phyloP scores from a whole-genome alignment of 2,113 vertebrate species.

The Heteronetta atricapilla region DNA sequence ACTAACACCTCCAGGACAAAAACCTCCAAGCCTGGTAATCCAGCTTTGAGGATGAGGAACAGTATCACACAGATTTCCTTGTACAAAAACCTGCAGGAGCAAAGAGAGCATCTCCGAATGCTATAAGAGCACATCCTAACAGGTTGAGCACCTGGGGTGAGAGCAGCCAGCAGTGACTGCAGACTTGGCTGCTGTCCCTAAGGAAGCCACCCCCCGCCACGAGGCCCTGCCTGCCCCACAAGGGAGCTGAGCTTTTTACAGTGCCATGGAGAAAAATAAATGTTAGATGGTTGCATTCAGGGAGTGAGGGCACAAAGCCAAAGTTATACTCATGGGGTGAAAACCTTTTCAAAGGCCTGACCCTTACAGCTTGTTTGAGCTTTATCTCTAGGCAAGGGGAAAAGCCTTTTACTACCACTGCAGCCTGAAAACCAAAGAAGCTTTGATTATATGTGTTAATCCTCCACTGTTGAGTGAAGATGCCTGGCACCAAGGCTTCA shows the following conservation, averaged over 20 bases:
- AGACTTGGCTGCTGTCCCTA: rapidly evolving
- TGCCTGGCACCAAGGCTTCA: neutral
- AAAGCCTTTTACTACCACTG: neutral
- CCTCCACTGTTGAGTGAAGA: neutral
- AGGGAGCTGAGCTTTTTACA: neutral
- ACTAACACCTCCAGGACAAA: neutral
- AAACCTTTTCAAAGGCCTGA: rapidly evolving
- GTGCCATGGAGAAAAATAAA: neutral
- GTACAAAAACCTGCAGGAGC: neutral
- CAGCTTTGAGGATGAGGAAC: neutral
- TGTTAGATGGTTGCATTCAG: rapidly evolving
- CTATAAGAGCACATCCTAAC: rapidly evolving
- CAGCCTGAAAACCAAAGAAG: neutral
- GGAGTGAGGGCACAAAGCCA: neutral
- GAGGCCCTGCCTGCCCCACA: neutral
- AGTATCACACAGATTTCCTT: neutral
- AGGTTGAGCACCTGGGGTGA: neutral
- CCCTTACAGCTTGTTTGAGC: neutral
- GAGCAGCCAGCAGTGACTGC: neutral
- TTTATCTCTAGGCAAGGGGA: neutral
- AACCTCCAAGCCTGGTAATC: neutral
- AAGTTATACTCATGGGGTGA: neutral
- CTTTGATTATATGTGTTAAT: neutral
- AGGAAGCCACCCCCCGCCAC: neutral
- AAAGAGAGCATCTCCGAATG: neutral